A percentile compares a stretch with the other conserved stretches of the same genome.
These are phyloP conservation scores for Falco berigora DNA, from an alignment of 2,797 vertebrate species.

Conservation along the genomic window DNA sequence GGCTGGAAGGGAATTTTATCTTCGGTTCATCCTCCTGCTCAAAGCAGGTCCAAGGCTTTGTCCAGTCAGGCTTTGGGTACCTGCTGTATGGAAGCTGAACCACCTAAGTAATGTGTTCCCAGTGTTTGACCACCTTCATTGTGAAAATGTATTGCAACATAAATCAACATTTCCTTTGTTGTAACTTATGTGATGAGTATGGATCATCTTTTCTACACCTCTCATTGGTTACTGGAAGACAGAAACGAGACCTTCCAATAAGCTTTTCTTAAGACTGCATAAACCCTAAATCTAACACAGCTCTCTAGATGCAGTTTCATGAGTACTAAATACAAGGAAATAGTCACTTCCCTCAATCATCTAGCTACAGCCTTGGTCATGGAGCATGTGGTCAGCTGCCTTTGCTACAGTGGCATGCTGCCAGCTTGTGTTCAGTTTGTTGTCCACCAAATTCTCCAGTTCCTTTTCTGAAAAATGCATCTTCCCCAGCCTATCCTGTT, in stretches of 20 bases:
- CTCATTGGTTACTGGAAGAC: background rate
- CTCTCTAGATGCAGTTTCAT: background rate
- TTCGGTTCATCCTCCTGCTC: background rate
- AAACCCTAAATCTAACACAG: background rate
- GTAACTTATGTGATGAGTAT: background rate
- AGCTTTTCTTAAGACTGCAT: background rate
- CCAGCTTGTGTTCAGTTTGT: background rate
- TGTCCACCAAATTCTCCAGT: background rate
- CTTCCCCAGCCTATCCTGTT: background rate
- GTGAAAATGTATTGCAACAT: background rate
- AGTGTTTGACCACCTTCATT: background rate
- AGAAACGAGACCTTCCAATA: background rate
- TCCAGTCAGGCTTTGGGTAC: background rate
- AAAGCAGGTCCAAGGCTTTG: background rate
- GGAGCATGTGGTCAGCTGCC: fast-evolving
- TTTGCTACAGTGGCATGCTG: background rate
- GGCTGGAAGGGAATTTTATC: background rate
- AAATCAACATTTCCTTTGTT: background rate
- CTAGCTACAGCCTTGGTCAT: background rate
- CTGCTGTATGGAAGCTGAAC: background rate
- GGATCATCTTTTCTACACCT: background rate
- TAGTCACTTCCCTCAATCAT: background rate
- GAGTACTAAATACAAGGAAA: background rate
- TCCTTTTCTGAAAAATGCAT: background rate
- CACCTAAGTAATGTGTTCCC: background rate